phyloP scores from a whole-genome alignment of 2,113 vertebrate species.

The Zingel zingel region DNA sequence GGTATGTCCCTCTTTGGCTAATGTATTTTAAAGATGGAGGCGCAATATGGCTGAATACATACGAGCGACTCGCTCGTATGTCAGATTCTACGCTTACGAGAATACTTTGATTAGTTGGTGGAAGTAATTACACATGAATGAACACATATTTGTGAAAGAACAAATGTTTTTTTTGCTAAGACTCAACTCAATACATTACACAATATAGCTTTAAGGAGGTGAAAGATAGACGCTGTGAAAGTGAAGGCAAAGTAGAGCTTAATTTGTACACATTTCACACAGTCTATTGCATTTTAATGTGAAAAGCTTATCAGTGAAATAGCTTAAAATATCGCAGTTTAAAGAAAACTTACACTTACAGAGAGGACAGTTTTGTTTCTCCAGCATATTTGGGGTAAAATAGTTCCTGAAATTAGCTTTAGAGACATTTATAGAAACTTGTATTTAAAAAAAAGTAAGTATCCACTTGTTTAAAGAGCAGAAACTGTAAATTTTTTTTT shows the following conservation, averaged over 20 bases:
- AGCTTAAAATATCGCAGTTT: neutral
- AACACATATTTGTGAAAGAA: too few relatives aligned
- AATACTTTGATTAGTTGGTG: too few relatives aligned
- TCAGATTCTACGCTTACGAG: too few relatives aligned
- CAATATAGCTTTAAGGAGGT: too few relatives aligned
- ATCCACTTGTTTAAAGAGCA: neutral
- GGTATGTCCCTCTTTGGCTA: too few relatives aligned
- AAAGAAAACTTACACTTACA: neutral
- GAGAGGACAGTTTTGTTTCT: neutral
- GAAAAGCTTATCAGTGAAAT: neutral
- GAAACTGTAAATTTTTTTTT: neutral
- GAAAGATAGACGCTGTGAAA: neutral
- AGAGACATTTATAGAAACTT: neutral
- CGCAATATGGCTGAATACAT: too few relatives aligned
- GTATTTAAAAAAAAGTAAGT: neutral
- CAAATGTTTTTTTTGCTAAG: too few relatives aligned
- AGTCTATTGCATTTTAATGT: neutral
- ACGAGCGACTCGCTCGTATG: too few relatives aligned
- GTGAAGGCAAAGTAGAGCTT: neutral
- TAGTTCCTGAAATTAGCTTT: neutral
- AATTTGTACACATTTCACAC: neutral
- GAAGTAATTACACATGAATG: too few relatives aligned
- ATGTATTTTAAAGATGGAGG: too few relatives aligned
- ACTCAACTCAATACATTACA: too few relatives aligned
- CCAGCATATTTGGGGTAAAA: neutral